phyloP scores from a whole-genome alignment of 2,113 vertebrate species.

The Bos javanicus region DNA sequence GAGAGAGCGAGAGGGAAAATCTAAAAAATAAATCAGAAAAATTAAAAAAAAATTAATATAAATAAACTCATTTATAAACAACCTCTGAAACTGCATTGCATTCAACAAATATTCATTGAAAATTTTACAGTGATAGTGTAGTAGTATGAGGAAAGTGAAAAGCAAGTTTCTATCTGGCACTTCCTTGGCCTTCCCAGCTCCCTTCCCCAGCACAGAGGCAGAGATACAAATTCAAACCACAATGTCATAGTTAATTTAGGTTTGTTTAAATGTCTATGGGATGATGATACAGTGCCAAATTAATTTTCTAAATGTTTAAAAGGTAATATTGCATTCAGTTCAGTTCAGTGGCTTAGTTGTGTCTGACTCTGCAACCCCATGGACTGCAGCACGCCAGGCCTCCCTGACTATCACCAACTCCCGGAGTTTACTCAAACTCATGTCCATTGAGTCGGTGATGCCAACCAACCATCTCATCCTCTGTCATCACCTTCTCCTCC shows the following conservation, averaged over 20 bases:
- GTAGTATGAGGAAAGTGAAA: background rate
- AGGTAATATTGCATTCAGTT: background rate
- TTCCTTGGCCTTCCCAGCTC: accelerated
- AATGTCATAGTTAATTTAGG: background rate
- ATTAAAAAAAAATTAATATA: background rate
- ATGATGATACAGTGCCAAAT: background rate
- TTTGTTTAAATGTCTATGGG: background rate
- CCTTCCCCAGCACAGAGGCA: background rate
- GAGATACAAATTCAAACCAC: background rate
- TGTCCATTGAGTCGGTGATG: background rate
- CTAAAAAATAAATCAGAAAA: background rate
- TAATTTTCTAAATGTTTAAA: background rate
- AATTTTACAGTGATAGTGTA: background rate
- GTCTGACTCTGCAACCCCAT: background rate
- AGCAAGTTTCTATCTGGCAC: background rate
- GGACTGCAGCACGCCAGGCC: background rate
- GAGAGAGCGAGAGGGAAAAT: accelerated
- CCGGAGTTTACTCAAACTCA: background rate
- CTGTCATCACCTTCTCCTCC: accelerated
- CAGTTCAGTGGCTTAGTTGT: background rate
- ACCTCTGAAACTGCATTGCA: background rate
- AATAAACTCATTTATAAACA: background rate
- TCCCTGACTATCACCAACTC: background rate
- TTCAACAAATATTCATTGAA: background rate
- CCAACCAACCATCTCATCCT: background rate